Conservation (phyloP, 2,113 vertebrate species). For the Solea senegalensis region DNA sequence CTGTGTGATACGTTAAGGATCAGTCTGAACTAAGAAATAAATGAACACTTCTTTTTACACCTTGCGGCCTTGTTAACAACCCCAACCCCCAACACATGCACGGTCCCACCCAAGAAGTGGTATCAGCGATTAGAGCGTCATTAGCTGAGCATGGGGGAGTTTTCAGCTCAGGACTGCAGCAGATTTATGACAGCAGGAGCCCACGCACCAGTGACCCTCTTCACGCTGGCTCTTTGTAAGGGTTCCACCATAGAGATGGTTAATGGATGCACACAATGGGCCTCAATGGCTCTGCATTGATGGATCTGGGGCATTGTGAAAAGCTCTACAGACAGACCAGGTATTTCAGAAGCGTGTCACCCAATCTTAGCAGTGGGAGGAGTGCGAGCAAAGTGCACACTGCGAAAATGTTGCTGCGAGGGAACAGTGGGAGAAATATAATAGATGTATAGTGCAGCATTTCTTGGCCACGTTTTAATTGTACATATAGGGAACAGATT, state of each 20-base stretch:
- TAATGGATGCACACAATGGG: conserved; percentile 75
- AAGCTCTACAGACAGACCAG: conserved; percentile 64
- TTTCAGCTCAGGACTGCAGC: conserved; percentile 59
- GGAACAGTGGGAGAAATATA: conserved; percentile 61
- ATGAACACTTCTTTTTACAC: conserved; percentile 52
- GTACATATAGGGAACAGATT: conserved; percentile 57
- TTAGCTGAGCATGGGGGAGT: conserved; percentile 69
- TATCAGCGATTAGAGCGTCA: conserved; percentile 64
- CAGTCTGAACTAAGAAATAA: conserved; percentile 56
- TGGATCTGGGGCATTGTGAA: conserved; percentile 74
- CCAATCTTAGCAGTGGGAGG: conserved; percentile 53
- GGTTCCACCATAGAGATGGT: conserved; percentile 62
- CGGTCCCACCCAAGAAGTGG: conserved; percentile 60
- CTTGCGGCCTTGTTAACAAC: conserved; percentile 20
- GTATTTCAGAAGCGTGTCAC: conserved; percentile 63
- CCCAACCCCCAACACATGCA: conserved; percentile 17
- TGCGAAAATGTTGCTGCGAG: conserved; percentile 29
- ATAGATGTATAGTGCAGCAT: conserved; percentile 45
- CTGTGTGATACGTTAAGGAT: conserved; percentile 61
- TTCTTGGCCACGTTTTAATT: conserved; percentile 67
- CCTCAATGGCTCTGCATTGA: conserved; percentile 69
- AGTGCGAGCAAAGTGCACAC: conserved; percentile 17
- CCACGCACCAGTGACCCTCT: conserved; percentile 74
- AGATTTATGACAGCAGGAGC: conserved; percentile 75
- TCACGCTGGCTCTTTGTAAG: conserved; percentile 71